These are phyloP conservation scores for Acanthococcus lagerstroemiae DNA, from an alignment of 2,888 invertebrate species.

Conservation along the genomic window DNA sequence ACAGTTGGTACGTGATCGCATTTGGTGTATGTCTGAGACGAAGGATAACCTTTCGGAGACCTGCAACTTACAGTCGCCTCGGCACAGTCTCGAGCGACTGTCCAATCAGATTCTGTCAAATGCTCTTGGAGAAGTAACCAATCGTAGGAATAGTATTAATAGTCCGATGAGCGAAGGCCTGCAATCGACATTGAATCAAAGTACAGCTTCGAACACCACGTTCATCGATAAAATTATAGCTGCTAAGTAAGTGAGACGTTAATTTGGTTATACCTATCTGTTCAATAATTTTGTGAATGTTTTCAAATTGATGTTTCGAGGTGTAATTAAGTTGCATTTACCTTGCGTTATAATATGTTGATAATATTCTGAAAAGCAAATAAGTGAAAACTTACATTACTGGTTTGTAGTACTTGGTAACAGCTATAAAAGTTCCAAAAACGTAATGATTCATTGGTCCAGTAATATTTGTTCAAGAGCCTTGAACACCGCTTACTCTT, in stretches of 20 bases:
- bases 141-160: constrained; percentile 13
- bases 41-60: neutral
- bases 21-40: constrained; percentile 22
- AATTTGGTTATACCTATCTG: neutral
- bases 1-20: neutral
- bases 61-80: constrained; percentile 2
- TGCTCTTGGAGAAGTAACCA: constrained; percentile 16
- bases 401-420: too few relatives aligned
- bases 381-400: too few relatives aligned
- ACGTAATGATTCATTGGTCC: too few relatives aligned
- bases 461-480: too few relatives aligned
- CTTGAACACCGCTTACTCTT: too few relatives aligned
- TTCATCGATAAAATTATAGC: constrained; percentile 16
- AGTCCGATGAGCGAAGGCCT: neutral
- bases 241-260: constrained; percentile 6
- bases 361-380: too few relatives aligned
- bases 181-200: neutral
- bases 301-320: too few relatives aligned
- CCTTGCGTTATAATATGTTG: too few relatives aligned
- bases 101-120: constrained; percentile 19
- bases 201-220: neutral
- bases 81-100: constrained; percentile 19
- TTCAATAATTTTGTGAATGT: neutral
- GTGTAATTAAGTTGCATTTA: too few relatives aligned
- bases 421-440: too few relatives aligned